Percentiles rank a stretch among this genome's conserved stretches.
Conservation (phyloP, 2,888 invertebrate species). For the Leptinotarsa peninsularis region DNA sequence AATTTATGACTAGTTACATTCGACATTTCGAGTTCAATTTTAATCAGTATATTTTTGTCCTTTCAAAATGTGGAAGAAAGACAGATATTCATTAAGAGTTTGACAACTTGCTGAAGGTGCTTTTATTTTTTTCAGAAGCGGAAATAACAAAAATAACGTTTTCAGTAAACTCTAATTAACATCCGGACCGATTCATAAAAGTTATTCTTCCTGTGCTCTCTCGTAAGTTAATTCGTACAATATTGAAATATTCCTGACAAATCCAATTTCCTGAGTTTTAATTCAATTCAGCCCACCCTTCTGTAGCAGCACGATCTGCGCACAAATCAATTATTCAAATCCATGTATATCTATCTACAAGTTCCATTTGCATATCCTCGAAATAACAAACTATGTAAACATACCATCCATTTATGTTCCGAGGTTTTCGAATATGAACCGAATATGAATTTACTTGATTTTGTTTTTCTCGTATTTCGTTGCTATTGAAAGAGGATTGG, state of each 20-base stretch:
- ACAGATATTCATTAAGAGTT: too few species aligned
- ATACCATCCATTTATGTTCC: slow-evolving; percentile 43
- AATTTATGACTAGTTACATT: too few species aligned
- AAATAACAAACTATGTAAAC: slow-evolving; percentile 49
- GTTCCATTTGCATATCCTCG: slow-evolving; percentile 47
- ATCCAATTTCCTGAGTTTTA: slow-evolving; percentile 51
- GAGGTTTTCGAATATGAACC: slow-evolving; percentile 29
- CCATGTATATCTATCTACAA: slow-evolving; percentile 45
- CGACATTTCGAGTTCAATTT: too few species aligned
- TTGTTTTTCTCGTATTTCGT: slow-evolving; percentile 31
- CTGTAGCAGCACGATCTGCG: slow-evolving; percentile 40
- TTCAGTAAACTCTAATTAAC: slow-evolving; percentile 38
- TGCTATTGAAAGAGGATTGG: background rate
- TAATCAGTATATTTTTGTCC: too few species aligned
- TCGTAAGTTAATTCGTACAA: slow-evolving; percentile 28
- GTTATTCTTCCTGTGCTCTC: slow-evolving; percentile 17
- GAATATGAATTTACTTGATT: slow-evolving; percentile 41
- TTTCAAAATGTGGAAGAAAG: too few species aligned
- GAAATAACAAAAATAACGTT: slow-evolving; percentile 34
- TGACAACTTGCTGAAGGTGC: background rate
- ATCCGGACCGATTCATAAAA: background rate
- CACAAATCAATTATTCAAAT: slow-evolving; percentile 54
- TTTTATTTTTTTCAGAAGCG: background rate
- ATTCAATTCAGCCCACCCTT: slow-evolving; percentile 43
- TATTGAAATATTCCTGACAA: slow-evolving; percentile 38